Conservation (phyloP, 2,888 invertebrate species). For the Heteromyza rotundicornis region DNA sequence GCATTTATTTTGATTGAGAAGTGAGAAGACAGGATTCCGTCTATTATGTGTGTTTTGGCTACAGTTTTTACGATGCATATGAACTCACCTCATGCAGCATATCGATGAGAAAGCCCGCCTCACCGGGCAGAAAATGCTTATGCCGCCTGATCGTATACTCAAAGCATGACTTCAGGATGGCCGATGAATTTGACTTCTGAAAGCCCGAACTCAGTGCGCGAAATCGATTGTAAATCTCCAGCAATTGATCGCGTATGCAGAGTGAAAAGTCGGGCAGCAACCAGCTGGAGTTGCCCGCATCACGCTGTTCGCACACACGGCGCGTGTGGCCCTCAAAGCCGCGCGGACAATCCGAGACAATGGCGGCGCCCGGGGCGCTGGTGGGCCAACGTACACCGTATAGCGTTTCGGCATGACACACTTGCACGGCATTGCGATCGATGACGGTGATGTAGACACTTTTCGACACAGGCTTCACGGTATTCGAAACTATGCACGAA, state of each 20-base stretch:
- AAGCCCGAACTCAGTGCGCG: slow-evolving; percentile 59
- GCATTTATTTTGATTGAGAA: too few species aligned
- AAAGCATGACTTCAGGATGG: slow-evolving; percentile 58
- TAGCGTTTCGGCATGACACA: slow-evolving; percentile 67
- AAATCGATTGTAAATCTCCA: slow-evolving; percentile 68
- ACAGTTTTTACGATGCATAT: neutral
- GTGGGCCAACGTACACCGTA: slow-evolving; percentile 70
- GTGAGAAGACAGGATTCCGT: neutral
- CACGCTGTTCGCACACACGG: slow-evolving; percentile 68
- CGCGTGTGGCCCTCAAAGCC: slow-evolving; percentile 65
- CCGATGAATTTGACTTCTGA: slow-evolving; percentile 61
- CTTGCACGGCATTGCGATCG: slow-evolving; percentile 67
- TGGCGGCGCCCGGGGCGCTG: slow-evolving; percentile 77
- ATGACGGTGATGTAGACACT: slow-evolving; percentile 72
- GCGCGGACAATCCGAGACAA: slow-evolving; percentile 69
- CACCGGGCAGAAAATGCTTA: slow-evolving; percentile 59
- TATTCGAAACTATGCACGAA: slow-evolving; percentile 73
- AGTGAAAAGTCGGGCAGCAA: slow-evolving; percentile 76
- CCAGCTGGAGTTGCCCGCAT: slow-evolving; percentile 75
- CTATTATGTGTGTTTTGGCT: neutral
- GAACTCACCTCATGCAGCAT: slow-evolving; percentile 60
- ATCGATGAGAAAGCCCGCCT: slow-evolving; percentile 60
- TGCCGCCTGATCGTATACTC: slow-evolving; percentile 55
- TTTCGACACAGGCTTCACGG: slow-evolving; percentile 66
- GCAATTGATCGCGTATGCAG: slow-evolving; percentile 72